Base-by-base conservation (phyloP, 1,140 invertebrate species). In the Trichonephila clavata region DNA sequence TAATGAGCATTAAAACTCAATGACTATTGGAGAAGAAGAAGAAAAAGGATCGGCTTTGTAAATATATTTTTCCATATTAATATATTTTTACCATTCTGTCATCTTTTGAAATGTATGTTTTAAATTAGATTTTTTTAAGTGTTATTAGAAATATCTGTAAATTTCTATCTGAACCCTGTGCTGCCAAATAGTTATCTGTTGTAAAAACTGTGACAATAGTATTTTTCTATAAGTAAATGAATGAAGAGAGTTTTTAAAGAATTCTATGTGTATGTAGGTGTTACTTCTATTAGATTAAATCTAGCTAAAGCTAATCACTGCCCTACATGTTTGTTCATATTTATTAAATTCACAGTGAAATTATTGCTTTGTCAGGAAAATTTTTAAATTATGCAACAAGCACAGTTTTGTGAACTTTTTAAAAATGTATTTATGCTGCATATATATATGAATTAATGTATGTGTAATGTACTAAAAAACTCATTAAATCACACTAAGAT, bases 181-280 rank as follows among this genome's bases (percentile, higher is more conserved):
- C 86, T 87, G 86, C 86, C 86, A 87, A 87, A 87, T 87, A 87
- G n/a, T 65, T 87, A 63, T 63, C 14, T 20, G 86, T 65, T 57
- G 14, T 57, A 87, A 87, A 27, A 39, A 65, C 13, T 60, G 50
- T 84, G 20, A 59, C 24, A 59, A 27, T 50, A 24, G 50, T 84
- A 84, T 24, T 59, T 59, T 50, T 84, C 50, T 50, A 50, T 50
- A 0, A 50, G 50, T 50, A 50, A 50, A 5, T 84, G 81, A 84
- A 84, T 84, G 80, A 83, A 50, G 27, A 16, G 39, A 57, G n/a
- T 59, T 84, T 59, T 32, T 84, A 27, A 32, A 27, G 20, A 27
- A 27, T 84, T 84, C 57, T 84, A 27, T 77, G 32, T 77, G 27
- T 77, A 16, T 71, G 68, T 16, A 71, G 20, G 50, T 84, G 14